These are phyloP conservation scores for Phrynosoma platyrhinos DNA, from an alignment of 2,113 vertebrate genomes.

Conservation along the genomic window DNA sequence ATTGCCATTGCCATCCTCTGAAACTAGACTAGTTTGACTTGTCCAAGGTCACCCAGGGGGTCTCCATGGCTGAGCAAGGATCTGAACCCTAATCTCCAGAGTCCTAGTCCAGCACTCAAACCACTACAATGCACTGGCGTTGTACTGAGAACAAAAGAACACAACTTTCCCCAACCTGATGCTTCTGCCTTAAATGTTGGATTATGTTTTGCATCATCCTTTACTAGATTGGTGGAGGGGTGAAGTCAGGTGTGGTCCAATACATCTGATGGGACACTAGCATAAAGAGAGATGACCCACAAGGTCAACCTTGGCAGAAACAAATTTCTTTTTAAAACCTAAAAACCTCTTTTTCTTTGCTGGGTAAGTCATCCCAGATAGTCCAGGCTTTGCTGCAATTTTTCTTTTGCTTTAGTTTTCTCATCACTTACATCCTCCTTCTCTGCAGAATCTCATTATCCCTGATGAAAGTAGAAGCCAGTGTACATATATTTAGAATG, in stretches of 20 bases:
- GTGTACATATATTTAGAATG: constrained; percentile 71
- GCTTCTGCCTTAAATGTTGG: too few relatives aligned
- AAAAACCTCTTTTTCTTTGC: constrained; percentile 20
- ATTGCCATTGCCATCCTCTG: too few relatives aligned
- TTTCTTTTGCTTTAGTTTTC: constrained; percentile 65
- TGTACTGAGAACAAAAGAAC: too few relatives aligned
- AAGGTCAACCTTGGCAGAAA: not conserved
- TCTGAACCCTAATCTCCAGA: too few relatives aligned
- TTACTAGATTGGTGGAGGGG: too few relatives aligned
- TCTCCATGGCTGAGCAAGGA: too few relatives aligned
- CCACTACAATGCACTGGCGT: too few relatives aligned
- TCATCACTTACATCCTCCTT: constrained; percentile 46
- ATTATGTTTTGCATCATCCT: too few relatives aligned
- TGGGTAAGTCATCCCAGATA: constrained; percentile 23
- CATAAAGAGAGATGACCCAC: not conserved
- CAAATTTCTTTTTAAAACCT: not conserved
- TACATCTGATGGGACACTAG: not conserved
- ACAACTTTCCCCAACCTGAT: too few relatives aligned
- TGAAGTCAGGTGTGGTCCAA: not conserved
- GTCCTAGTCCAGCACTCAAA: too few relatives aligned
- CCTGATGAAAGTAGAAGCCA: constrained; percentile 64
- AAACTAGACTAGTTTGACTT: too few relatives aligned
- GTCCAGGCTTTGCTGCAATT: constrained; percentile 54
- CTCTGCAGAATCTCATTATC: constrained; percentile 63
- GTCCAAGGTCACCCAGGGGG: too few relatives aligned